Conservation (phyloP, 2,797 vertebrate species). For the Pipistrellus kuhlii region DNA sequence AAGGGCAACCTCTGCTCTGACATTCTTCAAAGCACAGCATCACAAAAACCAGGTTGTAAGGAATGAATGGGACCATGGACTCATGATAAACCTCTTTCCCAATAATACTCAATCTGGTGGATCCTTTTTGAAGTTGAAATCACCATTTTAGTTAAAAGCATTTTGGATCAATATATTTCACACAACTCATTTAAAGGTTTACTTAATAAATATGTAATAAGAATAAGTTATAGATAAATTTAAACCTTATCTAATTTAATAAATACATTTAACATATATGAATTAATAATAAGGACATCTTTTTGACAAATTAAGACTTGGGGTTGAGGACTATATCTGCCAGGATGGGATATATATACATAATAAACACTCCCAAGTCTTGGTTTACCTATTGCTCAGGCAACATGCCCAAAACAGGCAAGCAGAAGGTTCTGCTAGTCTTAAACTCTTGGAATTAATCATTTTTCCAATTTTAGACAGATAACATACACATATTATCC, state of each 20-base stretch:
- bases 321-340: background rate
- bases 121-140: constrained; percentile 12
- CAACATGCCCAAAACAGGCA: background rate
- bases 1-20: background rate
- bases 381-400: background rate
- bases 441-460: constrained; percentile 25
- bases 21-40: background rate
- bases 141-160: constrained; percentile 36
- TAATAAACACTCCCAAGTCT: background rate
- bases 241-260: constrained; percentile 38
- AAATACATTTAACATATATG: background rate
- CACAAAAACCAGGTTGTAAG: background rate
- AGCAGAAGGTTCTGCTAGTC: background rate
- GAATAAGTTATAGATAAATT: background rate
- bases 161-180: constrained; percentile 4
- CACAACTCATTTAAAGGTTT: constrained; percentile 47
- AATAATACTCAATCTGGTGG: background rate
- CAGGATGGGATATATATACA: background rate
- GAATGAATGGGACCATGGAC: background rate
- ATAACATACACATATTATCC: background rate
- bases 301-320: constrained; percentile 42
- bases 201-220: constrained; percentile 25
- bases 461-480: constrained; percentile 12
- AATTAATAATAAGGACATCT: constrained; percentile 5
- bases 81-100: background rate